Evolutionary conservation across 2,113 vertebrate genomes (phyloP).

Genomic region (Microtus pennsylvanicus): DNA sequence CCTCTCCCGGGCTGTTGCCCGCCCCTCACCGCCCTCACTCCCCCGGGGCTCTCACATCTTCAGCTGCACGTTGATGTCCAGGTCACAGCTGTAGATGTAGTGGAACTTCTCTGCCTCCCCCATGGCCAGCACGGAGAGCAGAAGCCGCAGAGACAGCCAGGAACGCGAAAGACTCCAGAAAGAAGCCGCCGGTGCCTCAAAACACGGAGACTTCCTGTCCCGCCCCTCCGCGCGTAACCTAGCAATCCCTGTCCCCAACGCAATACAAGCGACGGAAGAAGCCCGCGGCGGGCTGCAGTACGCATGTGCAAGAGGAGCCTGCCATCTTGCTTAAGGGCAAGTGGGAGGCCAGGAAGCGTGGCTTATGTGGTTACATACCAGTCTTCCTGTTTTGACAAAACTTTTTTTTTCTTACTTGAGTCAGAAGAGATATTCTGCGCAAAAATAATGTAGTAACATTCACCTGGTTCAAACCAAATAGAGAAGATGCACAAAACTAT

Average conservation of each 20-base stretch:
- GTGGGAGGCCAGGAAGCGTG: accelerated
- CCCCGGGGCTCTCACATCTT: conserved; percentile 94
- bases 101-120: conserved; percentile 94
- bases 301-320: background rate
- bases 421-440: background rate
- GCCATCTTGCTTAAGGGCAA: conserved; percentile 77
- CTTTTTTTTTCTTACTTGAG: background rate
- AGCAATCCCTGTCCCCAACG: background rate
- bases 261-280: background rate
- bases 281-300: background rate
- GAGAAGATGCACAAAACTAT: background rate
- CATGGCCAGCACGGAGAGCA: conserved; percentile 66
- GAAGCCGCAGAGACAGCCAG: accelerated
- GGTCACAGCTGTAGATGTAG: conserved; percentile 97
- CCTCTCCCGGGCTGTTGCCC: accelerated
- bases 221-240: background rate
- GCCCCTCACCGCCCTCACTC: background rate
- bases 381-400: background rate
- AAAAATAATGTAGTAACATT: background rate
- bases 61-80: conserved; percentile 98
- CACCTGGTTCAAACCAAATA: background rate
- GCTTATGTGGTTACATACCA: background rate
- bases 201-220: conserved; percentile 58
- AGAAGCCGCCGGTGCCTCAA: accelerated
- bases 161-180: accelerated